Evolutionary conservation across 30 jellyfish, hydroid and myxozoan species (phyloP).

Genomic region (Chrysaora quinquecirrha): DNA sequence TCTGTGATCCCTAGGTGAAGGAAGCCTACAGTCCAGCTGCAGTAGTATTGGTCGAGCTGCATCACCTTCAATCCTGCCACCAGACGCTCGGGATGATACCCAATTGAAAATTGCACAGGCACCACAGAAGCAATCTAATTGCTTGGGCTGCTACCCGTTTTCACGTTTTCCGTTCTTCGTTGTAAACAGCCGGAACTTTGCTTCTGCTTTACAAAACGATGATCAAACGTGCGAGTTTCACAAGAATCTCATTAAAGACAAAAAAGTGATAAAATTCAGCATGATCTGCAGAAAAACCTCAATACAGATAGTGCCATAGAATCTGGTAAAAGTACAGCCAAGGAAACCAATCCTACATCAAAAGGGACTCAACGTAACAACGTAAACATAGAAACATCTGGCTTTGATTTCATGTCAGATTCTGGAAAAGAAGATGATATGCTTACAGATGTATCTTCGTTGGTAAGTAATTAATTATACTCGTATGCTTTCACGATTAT

Average conservation of each 20-base stretch:
- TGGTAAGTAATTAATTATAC: background rate
- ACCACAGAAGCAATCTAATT: constrained; percentile 3
- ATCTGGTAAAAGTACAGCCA: background rate
- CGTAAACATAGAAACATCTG: background rate
- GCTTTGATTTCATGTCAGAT: background rate
- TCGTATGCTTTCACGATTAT: too few relatives aligned
- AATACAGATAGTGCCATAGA: background rate
- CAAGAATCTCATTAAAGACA: constrained; percentile 5
- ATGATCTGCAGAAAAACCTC: too few relatives aligned
- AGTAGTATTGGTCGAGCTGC: background rate
- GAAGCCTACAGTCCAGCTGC: too few relatives aligned
- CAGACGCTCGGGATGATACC: background rate
- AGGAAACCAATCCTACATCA: background rate
- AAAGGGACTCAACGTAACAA: background rate
- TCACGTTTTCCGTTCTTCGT: constrained; percentile 75
- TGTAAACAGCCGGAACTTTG: constrained; percentile 66
- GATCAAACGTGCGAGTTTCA: constrained; percentile 79
- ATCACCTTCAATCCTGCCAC: background rate
- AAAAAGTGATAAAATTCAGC: too few relatives aligned
- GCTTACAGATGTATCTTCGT: background rate
- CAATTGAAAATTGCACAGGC: background rate
- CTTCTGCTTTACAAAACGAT: constrained; percentile 54
- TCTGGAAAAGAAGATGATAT: background rate
- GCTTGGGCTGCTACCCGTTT: constrained; percentile 95
- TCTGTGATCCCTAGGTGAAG: too few relatives aligned